These are phyloP conservation scores for Spilogale gracilis DNA, from an alignment of 2,113 vertebrate species.

Conservation along the genomic window DNA sequence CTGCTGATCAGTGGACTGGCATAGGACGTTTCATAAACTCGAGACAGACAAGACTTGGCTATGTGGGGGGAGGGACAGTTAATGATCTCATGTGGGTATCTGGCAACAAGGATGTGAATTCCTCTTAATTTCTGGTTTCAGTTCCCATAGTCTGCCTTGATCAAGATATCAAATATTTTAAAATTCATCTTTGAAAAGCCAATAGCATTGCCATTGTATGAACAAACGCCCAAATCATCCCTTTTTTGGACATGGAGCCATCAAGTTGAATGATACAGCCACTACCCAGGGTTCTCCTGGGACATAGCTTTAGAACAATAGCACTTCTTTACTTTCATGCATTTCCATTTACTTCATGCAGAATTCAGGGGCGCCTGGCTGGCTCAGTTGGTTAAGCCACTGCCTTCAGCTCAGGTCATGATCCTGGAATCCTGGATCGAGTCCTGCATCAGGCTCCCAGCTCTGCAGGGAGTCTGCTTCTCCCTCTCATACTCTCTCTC, in stretches of 20 bases:
- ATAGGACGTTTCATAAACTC: neutral
- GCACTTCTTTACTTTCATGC: neutral
- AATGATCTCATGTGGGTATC: neutral
- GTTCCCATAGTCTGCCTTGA: neutral
- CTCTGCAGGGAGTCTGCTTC: too few relatives aligned
- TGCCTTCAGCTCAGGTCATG: too few relatives aligned
- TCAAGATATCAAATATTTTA: neutral
- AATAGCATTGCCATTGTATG: neutral
- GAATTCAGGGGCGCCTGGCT: too few relatives aligned
- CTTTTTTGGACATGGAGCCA: neutral
- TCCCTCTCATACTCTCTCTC: too few relatives aligned
- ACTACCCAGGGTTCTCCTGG: neutral
- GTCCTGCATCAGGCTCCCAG: too few relatives aligned
- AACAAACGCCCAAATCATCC: neutral
- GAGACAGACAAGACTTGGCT: neutral
- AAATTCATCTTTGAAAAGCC: neutral
- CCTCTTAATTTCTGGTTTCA: slow-evolving; percentile 6
- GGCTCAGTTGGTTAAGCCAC: too few relatives aligned
- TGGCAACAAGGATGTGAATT: neutral
- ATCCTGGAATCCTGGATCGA: too few relatives aligned
- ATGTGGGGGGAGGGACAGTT: neutral
- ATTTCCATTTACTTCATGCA: slow-evolving; percentile 36
- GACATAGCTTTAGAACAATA: neutral
- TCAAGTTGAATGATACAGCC: neutral
- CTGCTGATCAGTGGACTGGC: too few relatives aligned